Base-by-base conservation (phyloP, 2,888 invertebrate species). In the Stenolophus ochropezus region DNA sequence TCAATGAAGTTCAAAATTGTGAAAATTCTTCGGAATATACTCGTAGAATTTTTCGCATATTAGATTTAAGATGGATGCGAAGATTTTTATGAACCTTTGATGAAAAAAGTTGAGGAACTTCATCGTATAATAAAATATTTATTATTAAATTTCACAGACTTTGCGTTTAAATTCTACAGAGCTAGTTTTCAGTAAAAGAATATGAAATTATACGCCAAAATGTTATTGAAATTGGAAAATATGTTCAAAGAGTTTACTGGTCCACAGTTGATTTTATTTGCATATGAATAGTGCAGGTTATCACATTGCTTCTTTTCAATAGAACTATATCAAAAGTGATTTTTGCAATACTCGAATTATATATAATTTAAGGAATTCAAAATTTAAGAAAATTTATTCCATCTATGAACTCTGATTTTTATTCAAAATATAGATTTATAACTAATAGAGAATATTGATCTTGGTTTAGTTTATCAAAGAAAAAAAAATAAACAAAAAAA, bases 141-240 rank as follows among this genome's bases (percentile, higher is more conserved):
- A 58, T 58, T 58, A 25, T 61, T 61, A 61, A 61, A 61, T 61
- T 61, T 61, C 14, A 61, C 61, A 61, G 61, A n/a, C n/a, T 4
- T 8, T 61, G 25, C 61, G 61, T 25, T 25, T 61, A 25, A 25
- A 61, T 21, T 21, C 23, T 61, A 21, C 25, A 61, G 11, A n/a
- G 23, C 61, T 61, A 61, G 53, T 23, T 25, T 14, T 21, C 11
- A 23, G 23, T 2, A 21, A 56, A 53, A 56, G 11, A 8, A 56
- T 20, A 56, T 56, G 56, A 56, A 21, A 56, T 56, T 21, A 56
- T 56, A 8, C 21, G 20, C 3, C 56, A 56, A 56, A 56, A 21
- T 56, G 11, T 56, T 56, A 56, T 56, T 16, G 56, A 21, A 18
- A 21, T 56, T 20, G 18, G 21, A 56, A 56, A 56, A 56, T 56